These are phyloP conservation scores for Diplosoma virens DNA, from an alignment of 23 tunicate genomes.

Conservation along the genomic window DNA sequence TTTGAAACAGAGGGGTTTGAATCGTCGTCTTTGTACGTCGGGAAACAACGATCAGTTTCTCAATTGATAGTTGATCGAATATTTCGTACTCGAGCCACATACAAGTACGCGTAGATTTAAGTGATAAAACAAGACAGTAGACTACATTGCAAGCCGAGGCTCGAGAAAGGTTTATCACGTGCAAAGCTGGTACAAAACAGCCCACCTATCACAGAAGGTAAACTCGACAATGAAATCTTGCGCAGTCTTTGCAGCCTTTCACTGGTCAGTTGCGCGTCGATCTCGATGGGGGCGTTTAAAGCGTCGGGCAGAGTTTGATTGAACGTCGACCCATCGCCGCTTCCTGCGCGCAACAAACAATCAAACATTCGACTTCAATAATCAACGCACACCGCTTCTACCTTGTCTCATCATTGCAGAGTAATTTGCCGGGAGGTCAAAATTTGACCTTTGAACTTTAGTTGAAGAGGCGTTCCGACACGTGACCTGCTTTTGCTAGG, in stretches of 20 bases:
- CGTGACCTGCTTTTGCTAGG: background rate
- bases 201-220: slow-evolving; percentile 61
- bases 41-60: too few relatives aligned
- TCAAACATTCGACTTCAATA: background rate
- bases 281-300: background rate
- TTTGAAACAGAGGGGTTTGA: too few relatives aligned
- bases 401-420: slow-evolving; percentile 41
- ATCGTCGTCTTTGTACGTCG: too few relatives aligned
- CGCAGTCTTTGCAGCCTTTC: slow-evolving; percentile 52
- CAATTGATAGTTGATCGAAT: too few relatives aligned
- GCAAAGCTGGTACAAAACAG: too few relatives aligned
- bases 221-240: slow-evolving; percentile 59
- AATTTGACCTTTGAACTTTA: slow-evolving; percentile 7
- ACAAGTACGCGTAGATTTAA: too few relatives aligned
- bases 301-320: background rate
- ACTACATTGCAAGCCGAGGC: too few relatives aligned
- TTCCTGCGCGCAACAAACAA: background rate
- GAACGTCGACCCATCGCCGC: slow-evolving; percentile 23
- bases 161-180: too few relatives aligned
- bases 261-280: background rate
- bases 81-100: too few relatives aligned
- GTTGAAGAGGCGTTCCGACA: background rate
- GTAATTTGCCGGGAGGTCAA: slow-evolving; percentile 41
- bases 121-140: too few relatives aligned
- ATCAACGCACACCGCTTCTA: background rate